A percentile compares a stretch with the other conserved stretches of the same genome.
These are phyloP conservation scores for Heliornis fulica DNA, from an alignment of 2,113 vertebrate species.

Conservation along the genomic window DNA sequence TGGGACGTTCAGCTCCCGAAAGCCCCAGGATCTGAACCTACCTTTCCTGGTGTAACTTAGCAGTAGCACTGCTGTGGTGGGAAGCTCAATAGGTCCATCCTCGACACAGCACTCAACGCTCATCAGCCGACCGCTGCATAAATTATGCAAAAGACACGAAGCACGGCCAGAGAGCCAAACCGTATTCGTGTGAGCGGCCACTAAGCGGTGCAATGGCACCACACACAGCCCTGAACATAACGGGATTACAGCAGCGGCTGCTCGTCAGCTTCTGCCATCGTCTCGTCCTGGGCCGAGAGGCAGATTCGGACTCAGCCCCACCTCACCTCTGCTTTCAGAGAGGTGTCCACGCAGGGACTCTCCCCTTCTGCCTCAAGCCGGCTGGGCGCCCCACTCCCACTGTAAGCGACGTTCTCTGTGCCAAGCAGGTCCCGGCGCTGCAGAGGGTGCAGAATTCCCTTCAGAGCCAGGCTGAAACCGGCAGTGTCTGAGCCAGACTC, in stretches of 20 bases:
- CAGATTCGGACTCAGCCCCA: neutral
- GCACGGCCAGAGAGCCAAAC: neutral
- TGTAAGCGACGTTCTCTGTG: neutral
- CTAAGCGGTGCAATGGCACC: slow-evolving; percentile 36
- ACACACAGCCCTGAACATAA: neutral
- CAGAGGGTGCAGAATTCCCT: neutral
- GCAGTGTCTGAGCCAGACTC: neutral
- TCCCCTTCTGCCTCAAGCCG: neutral
- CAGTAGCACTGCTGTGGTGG: neutral
- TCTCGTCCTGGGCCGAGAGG: neutral
- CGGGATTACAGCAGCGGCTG: neutral
- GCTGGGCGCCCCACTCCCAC: neutral
- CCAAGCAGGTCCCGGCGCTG: neutral
- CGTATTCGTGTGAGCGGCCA: neutral
- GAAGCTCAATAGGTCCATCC: neutral
- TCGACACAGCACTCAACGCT: neutral
- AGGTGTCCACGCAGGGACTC: neutral
- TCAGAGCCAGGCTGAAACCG: neutral
- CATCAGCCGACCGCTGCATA: accelerated
- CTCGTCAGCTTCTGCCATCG: neutral
- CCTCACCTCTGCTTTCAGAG: neutral
- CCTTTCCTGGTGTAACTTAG: neutral
- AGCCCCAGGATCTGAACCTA: neutral
- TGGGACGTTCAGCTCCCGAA: neutral
- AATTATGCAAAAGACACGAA: neutral